Percentiles rank a stretch among this genome's conserved stretches.
These are phyloP conservation scores for Oscheius sp. DNA, from an alignment of 2,888 invertebrate species.

Conservation along the genomic window DNA sequence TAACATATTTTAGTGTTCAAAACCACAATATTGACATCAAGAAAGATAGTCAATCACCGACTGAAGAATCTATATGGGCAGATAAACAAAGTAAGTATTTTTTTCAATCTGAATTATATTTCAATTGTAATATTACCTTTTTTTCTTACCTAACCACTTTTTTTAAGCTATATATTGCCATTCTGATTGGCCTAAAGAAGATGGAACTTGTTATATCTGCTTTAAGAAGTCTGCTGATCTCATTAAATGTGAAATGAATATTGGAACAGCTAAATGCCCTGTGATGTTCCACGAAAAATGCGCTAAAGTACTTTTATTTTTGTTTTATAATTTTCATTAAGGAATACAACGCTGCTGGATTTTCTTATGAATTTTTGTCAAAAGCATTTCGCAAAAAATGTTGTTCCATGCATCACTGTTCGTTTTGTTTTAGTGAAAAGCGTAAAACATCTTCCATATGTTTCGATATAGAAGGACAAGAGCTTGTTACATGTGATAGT, in stretches of 20 bases:
- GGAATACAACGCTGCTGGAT: slow-evolving; percentile 15
- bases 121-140: neutral
- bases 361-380: neutral
- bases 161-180: neutral
- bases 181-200: neutral
- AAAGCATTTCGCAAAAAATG: neutral
- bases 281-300: neutral
- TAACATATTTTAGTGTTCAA: too few relatives aligned
- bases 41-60: too few relatives aligned
- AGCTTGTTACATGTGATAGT: neutral
- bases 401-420: slow-evolving; percentile 27
- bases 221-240: neutral
- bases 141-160: neutral
- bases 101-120: neutral
- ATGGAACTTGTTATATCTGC: neutral
- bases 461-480: neutral
- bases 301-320: too few relatives aligned
- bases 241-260: neutral
- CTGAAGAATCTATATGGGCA: neutral
- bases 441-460: slow-evolving; percentile 2
- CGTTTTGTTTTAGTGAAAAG: slow-evolving; percentile 5
- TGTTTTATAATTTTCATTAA: too few relatives aligned
- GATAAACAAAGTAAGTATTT: neutral
- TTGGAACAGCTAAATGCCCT: neutral
- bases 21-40: too few relatives aligned